A percentile compares a stretch with the other conserved stretches of the same genome.
These are phyloP conservation scores for Bubalus kerabau DNA, from an alignment of 2,113 vertebrate species.

Conservation along the genomic window DNA sequence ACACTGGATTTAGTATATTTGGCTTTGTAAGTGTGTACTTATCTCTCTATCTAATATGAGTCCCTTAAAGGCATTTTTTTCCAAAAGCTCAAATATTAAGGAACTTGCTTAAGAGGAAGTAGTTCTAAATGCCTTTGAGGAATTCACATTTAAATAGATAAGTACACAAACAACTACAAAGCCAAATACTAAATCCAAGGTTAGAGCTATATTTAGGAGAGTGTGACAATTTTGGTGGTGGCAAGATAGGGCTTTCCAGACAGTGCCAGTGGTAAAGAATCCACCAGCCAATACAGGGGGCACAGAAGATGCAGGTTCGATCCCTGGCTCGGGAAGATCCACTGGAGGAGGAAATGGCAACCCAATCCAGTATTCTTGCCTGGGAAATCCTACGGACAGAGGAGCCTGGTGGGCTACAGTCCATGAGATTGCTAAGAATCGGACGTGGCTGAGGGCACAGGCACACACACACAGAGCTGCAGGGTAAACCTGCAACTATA, in stretches of 20 bases:
- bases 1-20: neutral
- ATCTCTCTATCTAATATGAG: neutral
- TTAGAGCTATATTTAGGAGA: neutral
- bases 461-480: neutral
- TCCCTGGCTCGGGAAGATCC: neutral
- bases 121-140: neutral
- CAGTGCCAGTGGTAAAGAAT: neutral
- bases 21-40: neutral
- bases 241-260: neutral
- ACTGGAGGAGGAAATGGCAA: neutral
- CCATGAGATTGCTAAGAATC: neutral
- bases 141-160: neutral
- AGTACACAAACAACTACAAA: neutral
- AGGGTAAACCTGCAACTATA: neutral
- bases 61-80: neutral
- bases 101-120: neutral
- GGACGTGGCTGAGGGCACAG: rapidly evolving
- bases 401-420: neutral
- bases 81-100: neutral
- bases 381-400: neutral
- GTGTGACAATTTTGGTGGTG: neutral
- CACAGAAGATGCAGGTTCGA: neutral
- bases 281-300: neutral
- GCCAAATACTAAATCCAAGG: neutral
- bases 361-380: neutral